A percentile compares a stretch with the other conserved stretches of the same genome.
These are phyloP conservation scores for Tribolium castaneum DNA, from an alignment of 1,140 invertebrate species.

Conservation along the genomic window DNA sequence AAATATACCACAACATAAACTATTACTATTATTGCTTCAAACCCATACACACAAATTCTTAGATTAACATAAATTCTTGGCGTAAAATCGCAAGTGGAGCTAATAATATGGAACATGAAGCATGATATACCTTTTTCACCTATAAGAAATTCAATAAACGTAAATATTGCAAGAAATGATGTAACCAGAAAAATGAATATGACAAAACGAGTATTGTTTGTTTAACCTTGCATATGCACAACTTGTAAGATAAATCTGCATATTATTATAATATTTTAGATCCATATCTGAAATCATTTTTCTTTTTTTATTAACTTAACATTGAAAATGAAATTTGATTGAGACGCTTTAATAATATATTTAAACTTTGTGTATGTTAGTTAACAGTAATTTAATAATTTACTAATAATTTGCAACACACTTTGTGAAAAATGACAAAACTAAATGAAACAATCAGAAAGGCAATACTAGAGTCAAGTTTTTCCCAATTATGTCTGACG, in stretches of 20 bases:
- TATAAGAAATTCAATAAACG: not conserved
- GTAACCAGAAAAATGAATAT: constrained; percentile 10
- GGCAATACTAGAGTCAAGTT: not conserved
- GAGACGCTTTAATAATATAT: not conserved
- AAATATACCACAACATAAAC: not conserved
- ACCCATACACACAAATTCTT: not conserved
- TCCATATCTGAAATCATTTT: not conserved
- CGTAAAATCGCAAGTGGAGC: not conserved
- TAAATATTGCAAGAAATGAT: constrained; percentile 6
- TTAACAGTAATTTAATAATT: not conserved
- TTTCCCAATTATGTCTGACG: not conserved
- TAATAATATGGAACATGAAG: not conserved
- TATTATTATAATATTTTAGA: constrained; percentile 8
- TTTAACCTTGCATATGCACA: constrained; percentile 37
- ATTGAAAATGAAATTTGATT: not conserved
- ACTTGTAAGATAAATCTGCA: constrained; percentile 1
- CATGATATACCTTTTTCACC: not conserved
- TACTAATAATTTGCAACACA: not conserved
- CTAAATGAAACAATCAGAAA: no score
- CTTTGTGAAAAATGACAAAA: not conserved
- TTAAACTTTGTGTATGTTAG: not conserved
- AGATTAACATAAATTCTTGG: not conserved
- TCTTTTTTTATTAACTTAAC: not conserved
- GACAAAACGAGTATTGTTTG: constrained; percentile 9
- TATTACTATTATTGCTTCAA: not conserved